Conservation (phyloP, 1,140 invertebrate species). For the Wiebesia pumilae region DNA sequence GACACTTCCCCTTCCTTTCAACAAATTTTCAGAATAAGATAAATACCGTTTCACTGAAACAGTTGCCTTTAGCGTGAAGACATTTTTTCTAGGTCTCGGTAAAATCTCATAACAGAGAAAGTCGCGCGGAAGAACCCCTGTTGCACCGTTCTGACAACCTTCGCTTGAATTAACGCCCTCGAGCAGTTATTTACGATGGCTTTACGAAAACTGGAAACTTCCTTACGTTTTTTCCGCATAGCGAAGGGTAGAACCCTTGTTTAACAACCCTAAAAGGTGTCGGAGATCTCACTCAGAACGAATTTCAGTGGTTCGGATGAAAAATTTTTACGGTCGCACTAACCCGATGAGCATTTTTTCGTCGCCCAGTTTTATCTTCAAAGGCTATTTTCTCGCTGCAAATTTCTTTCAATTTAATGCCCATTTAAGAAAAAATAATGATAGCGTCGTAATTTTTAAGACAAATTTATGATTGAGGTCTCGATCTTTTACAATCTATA, state of each 20-base stretch:
- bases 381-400: constrained; percentile 18
- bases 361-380: not conserved
- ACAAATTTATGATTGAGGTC: not conserved
- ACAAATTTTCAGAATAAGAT: constrained; percentile 4
- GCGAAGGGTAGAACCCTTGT: constrained; percentile 3
- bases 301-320: constrained; percentile 15
- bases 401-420: constrained; percentile 31
- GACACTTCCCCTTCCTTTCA: not conserved
- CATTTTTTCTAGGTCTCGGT: not conserved
- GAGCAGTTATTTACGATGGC: constrained; percentile 43
- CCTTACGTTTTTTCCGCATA: constrained; percentile 3
- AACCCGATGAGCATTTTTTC: constrained; percentile 6
- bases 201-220: constrained; percentile 33
- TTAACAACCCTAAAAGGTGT: constrained; percentile 21
- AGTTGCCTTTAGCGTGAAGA: not conserved
- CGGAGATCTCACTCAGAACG: constrained; percentile 37
- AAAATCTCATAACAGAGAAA: constrained; percentile 31
- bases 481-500: not conserved
- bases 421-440: not conserved
- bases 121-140: constrained; percentile 13
- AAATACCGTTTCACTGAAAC: constrained; percentile 12
- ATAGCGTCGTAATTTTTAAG: not conserved
- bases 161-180: constrained; percentile 41
- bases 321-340: constrained; percentile 21
- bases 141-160: constrained; percentile 20